Percentiles rank a stretch among this genome's conserved stretches.
Conservation (phyloP, 1,140 invertebrate genomes). For the Drosophila albomicans region DNA sequence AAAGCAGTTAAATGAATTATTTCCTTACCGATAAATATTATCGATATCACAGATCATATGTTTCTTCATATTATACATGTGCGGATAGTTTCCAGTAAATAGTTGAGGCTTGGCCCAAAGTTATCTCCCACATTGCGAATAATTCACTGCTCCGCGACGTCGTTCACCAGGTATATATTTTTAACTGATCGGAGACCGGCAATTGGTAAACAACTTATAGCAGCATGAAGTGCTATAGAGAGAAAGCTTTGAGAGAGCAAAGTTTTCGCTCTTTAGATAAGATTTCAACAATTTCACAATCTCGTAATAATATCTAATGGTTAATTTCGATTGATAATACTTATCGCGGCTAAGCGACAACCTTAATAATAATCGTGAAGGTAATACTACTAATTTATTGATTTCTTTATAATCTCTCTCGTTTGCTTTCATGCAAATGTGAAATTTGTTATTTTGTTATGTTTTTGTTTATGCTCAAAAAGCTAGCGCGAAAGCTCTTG, state of each 20-base stretch:
- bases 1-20: too few species aligned
- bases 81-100: slow-evolving; percentile 73
- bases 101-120: slow-evolving; percentile 61
- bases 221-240: background rate
- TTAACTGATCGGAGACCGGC: background rate
- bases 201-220: background rate
- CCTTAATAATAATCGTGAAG: background rate
- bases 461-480: background rate
- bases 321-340: background rate
- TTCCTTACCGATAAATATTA: slow-evolving; percentile 63
- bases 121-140: slow-evolving; percentile 44
- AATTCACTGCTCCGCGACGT: background rate
- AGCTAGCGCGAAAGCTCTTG: background rate
- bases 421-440: background rate
- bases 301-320: background rate
- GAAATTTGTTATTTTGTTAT: background rate
- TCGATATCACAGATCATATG: slow-evolving; percentile 59
- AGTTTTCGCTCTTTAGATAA: background rate
- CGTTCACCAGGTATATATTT: background rate
- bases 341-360: background rate
- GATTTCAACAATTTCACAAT: background rate
- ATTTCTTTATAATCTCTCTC: background rate
- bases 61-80: slow-evolving; percentile 57
- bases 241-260: background rate
- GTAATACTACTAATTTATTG: background rate